phyloP scores from a whole-genome alignment of 2,888 invertebrate genomes.

The Hecatera dysodea region DNA sequence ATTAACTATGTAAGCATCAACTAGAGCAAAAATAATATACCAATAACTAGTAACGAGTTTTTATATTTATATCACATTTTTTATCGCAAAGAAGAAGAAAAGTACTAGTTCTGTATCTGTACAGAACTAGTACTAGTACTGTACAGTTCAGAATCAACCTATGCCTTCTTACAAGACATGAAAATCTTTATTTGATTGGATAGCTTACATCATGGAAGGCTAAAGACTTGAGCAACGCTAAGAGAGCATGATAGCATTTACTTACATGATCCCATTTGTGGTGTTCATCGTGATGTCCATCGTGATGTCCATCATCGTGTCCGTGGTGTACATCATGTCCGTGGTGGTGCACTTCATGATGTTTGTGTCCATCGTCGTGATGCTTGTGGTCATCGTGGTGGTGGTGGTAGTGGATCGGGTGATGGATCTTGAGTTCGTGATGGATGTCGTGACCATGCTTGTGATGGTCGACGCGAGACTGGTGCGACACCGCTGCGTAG shows the following conservation, averaged over 20 bases:
- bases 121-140: no score
- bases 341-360: constrained; percentile 49
- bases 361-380: constrained; percentile 49
- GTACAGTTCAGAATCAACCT: no score
- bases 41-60: no score
- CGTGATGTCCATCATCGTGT: constrained; percentile 51
- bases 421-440: constrained; percentile 61
- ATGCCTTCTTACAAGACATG: no score
- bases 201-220: no score
- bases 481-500: constrained; percentile 75
- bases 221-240: no score
- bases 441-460: constrained; percentile 62
- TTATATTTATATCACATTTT: no score
- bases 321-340: constrained; percentile 36
- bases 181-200: no score
- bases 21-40: no score
- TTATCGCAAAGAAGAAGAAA: no score
- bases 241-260: constrained; percentile 2
- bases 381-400: constrained; percentile 47
- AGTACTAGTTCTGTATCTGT: no score
- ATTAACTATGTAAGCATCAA: no score
- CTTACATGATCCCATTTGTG: constrained; percentile 69
- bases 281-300: constrained; percentile 55
- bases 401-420: constrained; percentile 59
- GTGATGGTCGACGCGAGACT: constrained; percentile 72